Base-by-base conservation (phyloP, 2,797 vertebrate species). In the Eurystomus glaucurus region DNA sequence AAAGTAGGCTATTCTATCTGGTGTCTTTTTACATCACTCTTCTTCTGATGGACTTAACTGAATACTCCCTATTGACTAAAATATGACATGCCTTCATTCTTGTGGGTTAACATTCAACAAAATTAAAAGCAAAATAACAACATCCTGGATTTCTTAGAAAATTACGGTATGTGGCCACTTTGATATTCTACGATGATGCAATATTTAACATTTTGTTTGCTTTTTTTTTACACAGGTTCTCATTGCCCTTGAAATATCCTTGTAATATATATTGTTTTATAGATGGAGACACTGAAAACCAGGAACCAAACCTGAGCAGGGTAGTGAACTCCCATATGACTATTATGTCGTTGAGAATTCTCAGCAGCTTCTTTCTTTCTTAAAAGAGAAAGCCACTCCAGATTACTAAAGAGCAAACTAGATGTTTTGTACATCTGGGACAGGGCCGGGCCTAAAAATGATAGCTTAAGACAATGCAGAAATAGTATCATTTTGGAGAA, bases 231-330 rank as follows among this genome's bases (percentile, higher is more conserved):
- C 52, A 7, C 19, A 33, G 37, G 65, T 65, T 88, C 50, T 86
- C 71, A 60, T 41, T 0, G 1, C 72, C 77, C 87, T 69, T 51
- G 90, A 39, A 88, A 66, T 61, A 54, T 81, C 69, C 11, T 1
- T 29, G 70, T 33, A 43, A 80, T n/a, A 60, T 16, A 37, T 62
- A 87, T 82, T 79, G 77, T 41, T 85, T 87, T 91, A 45, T 23
- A 66, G 85, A 78, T 58, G 31, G 85, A 95, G 76, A 88, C 60
- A 72, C 10, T 41, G 79, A 64, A 58, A 88, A 76, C 22, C 66
- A 87, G 54, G 77, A 90, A 83, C 46, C 86, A 70, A 71, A 83
- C 61, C 50, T 62, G 83, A 96, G 70, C 72, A 78, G 72, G 60
- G 68, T 23, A 78, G 52, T 33, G 89, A 94, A 41, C 58, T 95